Base-by-base conservation (phyloP, 2,888 invertebrate species). In the Chymomyza procnemis region DNA sequence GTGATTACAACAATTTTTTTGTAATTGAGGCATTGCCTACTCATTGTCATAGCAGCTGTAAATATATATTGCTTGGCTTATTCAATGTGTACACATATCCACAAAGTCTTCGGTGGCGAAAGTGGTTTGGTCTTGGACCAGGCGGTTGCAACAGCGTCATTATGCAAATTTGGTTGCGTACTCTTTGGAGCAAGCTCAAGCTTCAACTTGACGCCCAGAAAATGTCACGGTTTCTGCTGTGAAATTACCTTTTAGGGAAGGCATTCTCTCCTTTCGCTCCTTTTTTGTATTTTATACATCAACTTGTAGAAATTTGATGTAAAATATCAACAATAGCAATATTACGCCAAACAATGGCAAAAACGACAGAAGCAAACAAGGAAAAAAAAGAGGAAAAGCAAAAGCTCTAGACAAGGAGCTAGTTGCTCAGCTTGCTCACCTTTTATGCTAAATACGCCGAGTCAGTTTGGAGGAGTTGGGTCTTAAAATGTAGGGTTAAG, bases 11-110 rank as follows among this genome's bases (percentile, higher is more conserved):
- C 2, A 12, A 2, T 41, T 41, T 12, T 41, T 1, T 41, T 41
- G 34, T 12, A 12, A 41, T 41, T 14, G 12, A 12, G 3, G 12
- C 12, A 41, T 9, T 41, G 34, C 34, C 34, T 41, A 41, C 34
- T 41, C 34, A 41, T 9, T 12, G 12, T 3, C 34, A 12, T 2
- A 41, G 2, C 12, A 41, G 12, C 34, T n/a, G n/a, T n/a, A n/a
- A n/a, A n/a, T n/a, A n/a, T n/a, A n/a, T n/a, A n/a, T n/a, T n/a
- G n/a, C n/a, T n/a, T n/a, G n/a, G n/a, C 70, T 74, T 78, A 80
- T 85, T 85, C 85, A 87, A 88, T 87, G 85, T 88, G 88, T 80
- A 73, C 76, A 79, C 79, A 89, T 85, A 88, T 83, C 85, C 88
- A 88, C 84, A 79, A 8, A 2, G 50, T 50, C 69, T n/a, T n/a